Base-by-base conservation (phyloP, 2,797 vertebrate genomes). In the Lacerta bilineata region DNA sequence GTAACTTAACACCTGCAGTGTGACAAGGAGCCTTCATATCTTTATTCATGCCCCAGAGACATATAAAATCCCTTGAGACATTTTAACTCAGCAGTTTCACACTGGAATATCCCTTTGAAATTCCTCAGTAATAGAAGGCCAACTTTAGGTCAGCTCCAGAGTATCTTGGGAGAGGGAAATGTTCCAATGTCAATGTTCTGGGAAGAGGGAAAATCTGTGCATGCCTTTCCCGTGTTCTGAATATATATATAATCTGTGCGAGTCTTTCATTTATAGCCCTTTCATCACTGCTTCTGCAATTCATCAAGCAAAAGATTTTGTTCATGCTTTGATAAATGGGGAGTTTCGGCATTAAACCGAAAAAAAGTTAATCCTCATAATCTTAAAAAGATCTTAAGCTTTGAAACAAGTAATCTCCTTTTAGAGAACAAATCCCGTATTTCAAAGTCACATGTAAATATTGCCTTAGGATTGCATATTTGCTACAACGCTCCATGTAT, bases 361-460 rank as follows among this genome's bases (percentile, higher is more conserved):
- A 27, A 50, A 50, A 85, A 89, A 74, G 43, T 50, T 85, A 89
- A 85, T 85, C 59, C 41, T 68, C 39, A 55, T 85, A 81, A 85
- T 81, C 78, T 81, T 89, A 81, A 81, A 80, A 69, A 89, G 71
- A 85, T 75, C 33, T 69, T 75, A 39, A 80, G 71, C 41, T 76
- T 89, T 15, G 29, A 64, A 89, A 85, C 59, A 46, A 85, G 43
- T 75, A 75, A 82, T 82, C 86, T 85, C 8, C 43, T 39, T 89
- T 85, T 85, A 64, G 69, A 68, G 59, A 75, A 75, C 8, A 80
- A 89, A 81, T 23, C n/a, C 71, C 59, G 1, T 85, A 66, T 89
- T 89, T 89, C 59, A 89, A 83, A 83, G 59, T 85, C 59, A 23
- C 25, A 39, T 81, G 59, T 85, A 89, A 89, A 89, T 68, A 85